Percentiles rank a stretch among this genome's conserved stretches.
Evolutionary conservation across 2,113 vertebrate genomes (phyloP).

Genomic region (Beaufortia kweichowensis): DNA sequence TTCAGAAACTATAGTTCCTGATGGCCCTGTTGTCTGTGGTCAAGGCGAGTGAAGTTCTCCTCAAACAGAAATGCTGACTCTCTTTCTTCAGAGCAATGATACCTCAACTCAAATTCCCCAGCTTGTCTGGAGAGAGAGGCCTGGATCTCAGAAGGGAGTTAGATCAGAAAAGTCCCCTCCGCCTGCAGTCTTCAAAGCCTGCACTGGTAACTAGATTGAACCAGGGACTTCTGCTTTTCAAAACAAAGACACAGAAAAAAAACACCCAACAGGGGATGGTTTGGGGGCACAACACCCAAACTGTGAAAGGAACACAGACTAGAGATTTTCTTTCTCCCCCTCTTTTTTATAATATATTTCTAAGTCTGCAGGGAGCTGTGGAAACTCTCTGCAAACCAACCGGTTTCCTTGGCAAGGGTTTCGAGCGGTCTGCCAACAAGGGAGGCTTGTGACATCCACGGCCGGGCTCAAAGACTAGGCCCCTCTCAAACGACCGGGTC

Average conservation of each 20-base stretch:
- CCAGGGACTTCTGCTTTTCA: conserved; percentile 64
- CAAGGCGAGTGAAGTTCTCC: conserved; percentile 14
- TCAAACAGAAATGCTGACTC: conserved; percentile 22
- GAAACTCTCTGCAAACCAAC: conserved; percentile 24
- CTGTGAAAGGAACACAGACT: conserved; percentile 52
- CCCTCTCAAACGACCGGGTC: conserved; percentile 5
- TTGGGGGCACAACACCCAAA: conserved; percentile 45
- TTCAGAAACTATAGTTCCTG: neutral
- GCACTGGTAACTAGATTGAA: conserved; percentile 64
- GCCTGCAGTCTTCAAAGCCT: conserved; percentile 68
- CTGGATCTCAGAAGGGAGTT: conserved; percentile 58
- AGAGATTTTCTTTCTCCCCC: conserved; percentile 32
- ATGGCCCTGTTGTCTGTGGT: neutral
- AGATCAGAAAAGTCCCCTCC: conserved; percentile 68
- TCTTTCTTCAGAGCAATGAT: conserved; percentile 54
- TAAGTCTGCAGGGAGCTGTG: neutral
- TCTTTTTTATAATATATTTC: conserved; percentile 18
- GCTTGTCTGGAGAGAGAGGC: conserved; percentile 57
- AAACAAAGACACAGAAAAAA: conserved; percentile 63
- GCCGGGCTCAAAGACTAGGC: conserved; percentile 10
- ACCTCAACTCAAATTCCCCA: conserved; percentile 57
- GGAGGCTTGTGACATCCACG: conserved; percentile 8
- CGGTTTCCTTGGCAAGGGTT: conserved; percentile 32
- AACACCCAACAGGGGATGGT: conserved; percentile 52
- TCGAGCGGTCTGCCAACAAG: conserved; percentile 23